A percentile compares a stretch with the other conserved stretches of the same genome.
phyloP scores from a whole-genome alignment of 2,888 invertebrate genomes.

The Thysanoteuthis rhombus region DNA sequence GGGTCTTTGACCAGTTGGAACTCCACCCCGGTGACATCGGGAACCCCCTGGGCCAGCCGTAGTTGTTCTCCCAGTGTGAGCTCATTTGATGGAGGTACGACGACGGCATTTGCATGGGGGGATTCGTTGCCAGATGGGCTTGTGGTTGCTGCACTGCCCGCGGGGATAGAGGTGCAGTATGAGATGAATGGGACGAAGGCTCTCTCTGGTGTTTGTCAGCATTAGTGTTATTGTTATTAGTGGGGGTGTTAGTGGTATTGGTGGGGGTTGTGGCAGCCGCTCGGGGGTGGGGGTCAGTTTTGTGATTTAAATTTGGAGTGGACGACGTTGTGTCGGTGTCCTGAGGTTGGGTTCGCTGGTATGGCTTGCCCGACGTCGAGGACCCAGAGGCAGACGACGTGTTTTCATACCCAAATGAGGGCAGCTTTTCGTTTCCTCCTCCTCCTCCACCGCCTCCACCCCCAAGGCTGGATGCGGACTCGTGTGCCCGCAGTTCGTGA shows the following conservation, averaged over 20 bases:
- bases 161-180: background rate
- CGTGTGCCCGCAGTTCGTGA: background rate
- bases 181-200: conserved; percentile 12
- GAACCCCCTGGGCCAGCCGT: conserved; percentile 22
- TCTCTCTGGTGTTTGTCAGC: conserved; percentile 1
- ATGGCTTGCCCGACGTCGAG: background rate
- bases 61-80: conserved; percentile 22
- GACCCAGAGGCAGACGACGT: background rate
- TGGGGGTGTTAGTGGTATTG: background rate
- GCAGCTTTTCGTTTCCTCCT: background rate
- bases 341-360: background rate
- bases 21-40: conserved; percentile 23
- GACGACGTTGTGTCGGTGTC: background rate
- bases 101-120: conserved; percentile 28
- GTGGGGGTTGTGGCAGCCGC: conserved; percentile 1
- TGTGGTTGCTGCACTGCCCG: conserved; percentile 19
- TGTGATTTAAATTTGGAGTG: background rate
- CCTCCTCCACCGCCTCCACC: background rate
- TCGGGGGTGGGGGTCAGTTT: background rate
- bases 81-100: conserved; percentile 29
- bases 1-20: background rate
- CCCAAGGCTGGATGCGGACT: background rate
- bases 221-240: background rate
- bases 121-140: background rate
- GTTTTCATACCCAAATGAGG: background rate